These are phyloP conservation scores for Phorcus lineatus DNA, from an alignment of 2,888 invertebrate species.

Conservation along the genomic window DNA sequence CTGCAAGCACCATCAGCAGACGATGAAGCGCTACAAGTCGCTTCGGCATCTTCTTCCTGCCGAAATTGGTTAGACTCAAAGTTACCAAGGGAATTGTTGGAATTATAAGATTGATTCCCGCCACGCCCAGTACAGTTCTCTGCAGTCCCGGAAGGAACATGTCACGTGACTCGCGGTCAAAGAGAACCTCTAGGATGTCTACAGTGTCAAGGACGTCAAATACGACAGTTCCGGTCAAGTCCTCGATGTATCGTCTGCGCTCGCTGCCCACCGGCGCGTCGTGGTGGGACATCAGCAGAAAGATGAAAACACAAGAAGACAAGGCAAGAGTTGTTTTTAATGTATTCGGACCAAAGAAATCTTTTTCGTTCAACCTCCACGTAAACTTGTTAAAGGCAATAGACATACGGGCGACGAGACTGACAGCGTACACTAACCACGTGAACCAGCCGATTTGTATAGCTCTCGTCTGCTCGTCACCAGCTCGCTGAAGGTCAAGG, in stretches of 20 bases:
- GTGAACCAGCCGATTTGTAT: conserved; percentile 76
- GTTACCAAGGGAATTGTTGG: conserved; percentile 79
- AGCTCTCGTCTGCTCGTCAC: conserved; percentile 37
- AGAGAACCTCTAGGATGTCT: conserved; percentile 77
- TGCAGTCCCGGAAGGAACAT: conserved; percentile 69
- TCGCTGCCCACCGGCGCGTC: conserved; percentile 77
- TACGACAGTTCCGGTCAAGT: conserved; percentile 77
- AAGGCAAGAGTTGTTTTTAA: conserved; percentile 73
- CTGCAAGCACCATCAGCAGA: conserved; percentile 77
- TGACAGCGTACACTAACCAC: conserved; percentile 78
- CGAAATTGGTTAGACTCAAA: conserved; percentile 77
- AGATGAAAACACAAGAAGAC: conserved; percentile 78
- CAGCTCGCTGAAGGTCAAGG: conserved; percentile 66
- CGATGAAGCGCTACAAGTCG: conserved; percentile 65
- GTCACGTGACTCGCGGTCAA: conserved; percentile 64
- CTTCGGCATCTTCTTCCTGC: conserved; percentile 61
- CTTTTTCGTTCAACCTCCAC: conserved; percentile 63
- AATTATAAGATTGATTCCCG: conserved; percentile 78
- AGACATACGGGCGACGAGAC: conserved; percentile 77
- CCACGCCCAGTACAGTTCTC: conserved; percentile 77
- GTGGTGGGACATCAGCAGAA: conserved; percentile 79
- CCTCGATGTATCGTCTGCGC: conserved; percentile 77
- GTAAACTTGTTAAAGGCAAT: conserved; percentile 77
- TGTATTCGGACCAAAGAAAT: conserved; percentile 76
- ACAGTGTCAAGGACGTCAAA: conserved; percentile 80